Evolutionary conservation across 2,888 invertebrate genomes (phyloP), one percentile per base, ranked within the genome.

Genomic region (Eilema depressum): DNA sequence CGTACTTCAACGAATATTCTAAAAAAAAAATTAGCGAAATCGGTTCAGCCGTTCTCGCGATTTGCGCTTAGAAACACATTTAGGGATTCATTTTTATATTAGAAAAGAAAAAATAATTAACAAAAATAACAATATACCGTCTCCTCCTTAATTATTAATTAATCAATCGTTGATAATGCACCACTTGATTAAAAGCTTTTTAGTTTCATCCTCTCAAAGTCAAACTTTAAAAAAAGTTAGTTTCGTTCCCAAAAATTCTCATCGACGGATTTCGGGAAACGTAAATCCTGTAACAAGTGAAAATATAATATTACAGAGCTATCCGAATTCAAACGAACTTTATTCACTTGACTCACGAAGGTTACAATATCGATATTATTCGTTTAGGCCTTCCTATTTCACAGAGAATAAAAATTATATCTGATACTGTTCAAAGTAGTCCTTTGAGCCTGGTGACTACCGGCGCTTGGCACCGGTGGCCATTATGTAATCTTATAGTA

Each of bases 361-460:
- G 33, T 33, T 33, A 12, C 37, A 7, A 11, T 62, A 62, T 33
- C 33, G 14, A 33, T 33, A 33, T 33, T 62, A 62, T 37, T 37
- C 17, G 37, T 25, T 25, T 25, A 25, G 25, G 23, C 33, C 25
- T 25, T 25, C 17, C 37, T 37, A 1, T 14, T 37, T 63, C 25
- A 8, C 62, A 23, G 37, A 23, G 8, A 63, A 63, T 62, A 62
- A 62, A 62, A 62, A 62, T 25, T 14, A 62, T 23, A 17, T 30
- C 23, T 37, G 33, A 37, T n/a, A 37, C 37, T 62, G 37, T 37
- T 62, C 62, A 37, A 33, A 62, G 23, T 5, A 20, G 33, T 1
- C 33, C 61, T 62, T 62, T 62, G 37, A 62, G 25, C 11, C 33
- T 25, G 5, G 62, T 37, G 17, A 62, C 14, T 37, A 37, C 37